phyloP scores from a whole-genome alignment of 2,888 invertebrate species.

The Yponomeuta plumbellus region DNA sequence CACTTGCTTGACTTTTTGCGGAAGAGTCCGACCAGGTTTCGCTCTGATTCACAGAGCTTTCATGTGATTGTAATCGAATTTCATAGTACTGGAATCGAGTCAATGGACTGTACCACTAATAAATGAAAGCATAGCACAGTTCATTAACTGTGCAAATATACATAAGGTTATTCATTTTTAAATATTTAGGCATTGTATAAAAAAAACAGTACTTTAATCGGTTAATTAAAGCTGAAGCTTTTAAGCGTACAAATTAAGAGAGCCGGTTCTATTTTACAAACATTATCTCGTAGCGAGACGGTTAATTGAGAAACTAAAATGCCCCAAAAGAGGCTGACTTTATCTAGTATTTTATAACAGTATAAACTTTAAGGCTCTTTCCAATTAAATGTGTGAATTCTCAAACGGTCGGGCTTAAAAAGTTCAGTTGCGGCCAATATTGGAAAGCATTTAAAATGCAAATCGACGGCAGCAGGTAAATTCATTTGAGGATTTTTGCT shows the following conservation, averaged over 20 bases:
- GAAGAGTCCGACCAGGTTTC: too few species aligned
- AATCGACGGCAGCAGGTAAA: neutral
- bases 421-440: neutral
- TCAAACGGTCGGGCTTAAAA: neutral
- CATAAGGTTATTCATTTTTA: too few species aligned
- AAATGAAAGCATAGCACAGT: neutral
- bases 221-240: conserved; percentile 52
- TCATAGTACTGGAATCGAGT: conserved; percentile 13
- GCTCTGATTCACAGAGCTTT: too few species aligned
- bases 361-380: conserved; percentile 39
- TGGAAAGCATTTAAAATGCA: neutral
- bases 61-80: conserved; percentile 36
- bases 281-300: neutral
- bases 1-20: too few species aligned
- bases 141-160: too few species aligned
- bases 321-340: conserved; percentile 42
- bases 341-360: conserved; percentile 53
- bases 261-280: conserved; percentile 35
- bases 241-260: conserved; percentile 45
- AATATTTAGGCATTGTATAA: too few species aligned
- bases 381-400: conserved; percentile 16
- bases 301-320: conserved; percentile 34
- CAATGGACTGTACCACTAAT: neutral
- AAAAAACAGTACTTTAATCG: conserved; percentile 29
- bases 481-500: conserved; percentile 1